Evolutionary conservation across 2,888 invertebrate genomes (phyloP).

Genomic region (Pyrochroa serraticornis): DNA sequence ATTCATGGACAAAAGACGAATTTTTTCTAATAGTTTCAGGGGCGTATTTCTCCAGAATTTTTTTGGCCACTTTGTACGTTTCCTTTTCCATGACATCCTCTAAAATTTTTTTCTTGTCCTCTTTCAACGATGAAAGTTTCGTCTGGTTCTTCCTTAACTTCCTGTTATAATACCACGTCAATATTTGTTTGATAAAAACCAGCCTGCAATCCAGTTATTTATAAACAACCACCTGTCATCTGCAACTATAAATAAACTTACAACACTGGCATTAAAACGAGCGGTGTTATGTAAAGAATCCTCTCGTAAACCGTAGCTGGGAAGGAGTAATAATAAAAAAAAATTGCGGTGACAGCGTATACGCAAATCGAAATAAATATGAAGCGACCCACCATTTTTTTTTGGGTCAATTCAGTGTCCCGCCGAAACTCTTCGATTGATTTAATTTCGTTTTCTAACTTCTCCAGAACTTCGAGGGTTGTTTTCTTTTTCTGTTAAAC

Average conservation of each 20-base stretch:
- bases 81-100: slow-evolving; percentile 98
- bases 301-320: slow-evolving; percentile 76
- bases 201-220: slow-evolving; percentile 63
- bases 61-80: slow-evolving; percentile 93
- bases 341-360: slow-evolving; percentile 72
- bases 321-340: slow-evolving; percentile 83
- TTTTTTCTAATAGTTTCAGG: slow-evolving; percentile 62
- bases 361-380: slow-evolving; percentile 72
- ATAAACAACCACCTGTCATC: slow-evolving; percentile 8
- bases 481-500: slow-evolving; percentile 62
- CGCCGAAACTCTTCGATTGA: slow-evolving; percentile 80
- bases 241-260: slow-evolving; percentile 61
- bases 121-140: slow-evolving; percentile 72
- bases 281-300: slow-evolving; percentile 76
- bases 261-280: slow-evolving; percentile 83
- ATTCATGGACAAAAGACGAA: slow-evolving; percentile 28
- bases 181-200: slow-evolving; percentile 74
- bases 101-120: slow-evolving; percentile 86
- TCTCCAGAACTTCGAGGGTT: slow-evolving; percentile 67
- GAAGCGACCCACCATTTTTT: slow-evolving; percentile 80
- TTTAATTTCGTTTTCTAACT: slow-evolving; percentile 79
- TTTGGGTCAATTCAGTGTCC: slow-evolving; percentile 80
- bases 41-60: slow-evolving; percentile 86
- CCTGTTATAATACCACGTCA: slow-evolving; percentile 89
- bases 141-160: slow-evolving; percentile 79